Evolutionary conservation across 2,888 invertebrate species (phyloP).

Genomic region (Chalcis sispes): DNA sequence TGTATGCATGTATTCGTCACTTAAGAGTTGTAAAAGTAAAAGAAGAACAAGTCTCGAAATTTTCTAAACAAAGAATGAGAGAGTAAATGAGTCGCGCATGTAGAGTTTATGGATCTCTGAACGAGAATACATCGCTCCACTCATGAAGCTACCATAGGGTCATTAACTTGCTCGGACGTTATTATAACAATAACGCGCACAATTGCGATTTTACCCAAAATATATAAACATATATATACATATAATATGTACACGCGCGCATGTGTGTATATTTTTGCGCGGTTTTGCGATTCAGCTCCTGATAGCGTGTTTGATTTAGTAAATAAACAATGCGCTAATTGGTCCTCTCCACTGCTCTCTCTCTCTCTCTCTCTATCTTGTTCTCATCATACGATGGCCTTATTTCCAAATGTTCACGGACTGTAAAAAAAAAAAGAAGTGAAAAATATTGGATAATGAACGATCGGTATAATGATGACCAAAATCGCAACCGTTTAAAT

Average conservation of each 20-base stretch:
- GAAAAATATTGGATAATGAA: constrained; percentile 20
- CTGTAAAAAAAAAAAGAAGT: no score
- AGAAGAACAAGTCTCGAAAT: no score
- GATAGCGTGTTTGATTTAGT: constrained; percentile 39
- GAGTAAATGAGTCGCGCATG: not conserved
- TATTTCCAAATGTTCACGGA: not conserved
- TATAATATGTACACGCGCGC: not conserved
- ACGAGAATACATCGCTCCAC: not conserved
- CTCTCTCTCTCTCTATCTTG: no score
- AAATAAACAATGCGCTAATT: constrained; percentile 37
- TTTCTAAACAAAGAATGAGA: not conserved
- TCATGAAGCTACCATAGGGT: not conserved
- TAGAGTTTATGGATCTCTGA: not conserved
- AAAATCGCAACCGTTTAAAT: not conserved
- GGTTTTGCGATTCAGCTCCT: not conserved
- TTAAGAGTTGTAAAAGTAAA: no score
- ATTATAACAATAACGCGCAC: constrained; percentile 20
- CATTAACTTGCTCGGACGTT: not conserved
- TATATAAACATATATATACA: no score
- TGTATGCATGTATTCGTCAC: not conserved
- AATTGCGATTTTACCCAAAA: not conserved
- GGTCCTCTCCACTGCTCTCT: no score
- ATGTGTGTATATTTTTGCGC: constrained; percentile 7
- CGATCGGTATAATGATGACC: not conserved
- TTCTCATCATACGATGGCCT: no score